A percentile compares a stretch with the other conserved stretches of the same genome.
These are phyloP conservation scores for Mimas tiliae DNA, from an alignment of 2,888 invertebrate genomes.

Conservation along the genomic window DNA sequence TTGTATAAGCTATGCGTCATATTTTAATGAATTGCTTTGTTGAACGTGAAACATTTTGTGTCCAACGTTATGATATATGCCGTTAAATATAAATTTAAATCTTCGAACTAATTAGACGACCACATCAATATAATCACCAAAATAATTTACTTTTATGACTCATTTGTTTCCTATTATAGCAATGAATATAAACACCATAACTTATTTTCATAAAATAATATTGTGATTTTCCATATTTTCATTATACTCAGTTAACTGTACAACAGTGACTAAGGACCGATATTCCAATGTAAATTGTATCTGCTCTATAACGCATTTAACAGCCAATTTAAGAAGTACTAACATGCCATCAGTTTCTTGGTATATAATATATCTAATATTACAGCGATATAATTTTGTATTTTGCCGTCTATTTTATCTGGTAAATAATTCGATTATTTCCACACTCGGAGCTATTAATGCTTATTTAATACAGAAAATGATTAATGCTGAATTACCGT, in stretches of 20 bases:
- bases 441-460: too few relatives aligned
- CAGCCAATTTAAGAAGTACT: too few relatives aligned
- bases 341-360: too few relatives aligned
- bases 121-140: slow-evolving; percentile 2
- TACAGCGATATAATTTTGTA: too few relatives aligned
- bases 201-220: background rate
- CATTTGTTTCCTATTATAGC: background rate
- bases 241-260: background rate
- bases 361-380: too few relatives aligned
- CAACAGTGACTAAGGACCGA: background rate
- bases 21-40: slow-evolving; percentile 12
- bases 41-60: slow-evolving; percentile 10
- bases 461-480: too few relatives aligned
- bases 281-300: background rate
- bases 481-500: too few relatives aligned
- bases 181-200: background rate
- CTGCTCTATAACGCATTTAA: background rate
- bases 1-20: slow-evolving; percentile 13
- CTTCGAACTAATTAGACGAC: background rate
- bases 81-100: background rate
- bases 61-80: slow-evolving; percentile 5
- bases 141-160: background rate
- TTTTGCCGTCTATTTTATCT: too few relatives aligned
- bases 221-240: background rate
- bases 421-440: too few relatives aligned